phyloP scores from a whole-genome alignment of 2,797 vertebrate species.

The Percopsis omiscomaycus region DNA sequence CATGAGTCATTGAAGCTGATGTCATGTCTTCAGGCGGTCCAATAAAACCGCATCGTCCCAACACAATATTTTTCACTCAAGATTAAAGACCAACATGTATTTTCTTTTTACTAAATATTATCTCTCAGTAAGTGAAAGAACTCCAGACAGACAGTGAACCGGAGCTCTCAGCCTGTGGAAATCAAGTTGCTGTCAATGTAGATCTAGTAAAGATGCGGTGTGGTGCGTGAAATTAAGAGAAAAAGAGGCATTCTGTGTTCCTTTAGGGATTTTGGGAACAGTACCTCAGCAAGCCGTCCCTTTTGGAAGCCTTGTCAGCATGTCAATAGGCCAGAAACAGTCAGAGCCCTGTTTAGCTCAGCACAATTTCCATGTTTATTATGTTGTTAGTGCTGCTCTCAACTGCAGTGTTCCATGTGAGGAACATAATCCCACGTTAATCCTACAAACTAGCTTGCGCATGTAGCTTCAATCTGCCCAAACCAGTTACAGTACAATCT shows the following conservation, averaged over 20 bases:
- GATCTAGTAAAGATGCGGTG: conserved; percentile 7
- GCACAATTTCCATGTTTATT: conserved; percentile 52
- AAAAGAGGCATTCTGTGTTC: conserved; percentile 36
- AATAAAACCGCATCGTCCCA: not conserved
- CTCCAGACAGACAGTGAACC: not conserved
- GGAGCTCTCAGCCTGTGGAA: not conserved
- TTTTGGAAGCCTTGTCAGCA: conserved; percentile 57
- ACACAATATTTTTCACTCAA: not conserved
- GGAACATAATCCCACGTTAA: conserved; percentile 39
- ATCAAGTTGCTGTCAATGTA: conserved; percentile 2
- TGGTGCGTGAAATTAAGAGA: conserved; percentile 1
- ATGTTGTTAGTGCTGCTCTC: conserved; percentile 41
- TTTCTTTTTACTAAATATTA: not conserved
- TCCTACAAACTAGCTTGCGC: conserved; percentile 6
- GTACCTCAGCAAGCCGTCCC: conserved; percentile 36
- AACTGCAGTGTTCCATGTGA: conserved; percentile 24
- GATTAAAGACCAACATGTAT: not conserved
- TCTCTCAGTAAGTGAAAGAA: not conserved
- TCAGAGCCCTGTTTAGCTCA: conserved; percentile 42
- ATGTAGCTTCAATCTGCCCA: conserved; percentile 5
- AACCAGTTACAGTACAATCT: conserved; percentile 6
- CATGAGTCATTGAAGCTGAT: not conserved
- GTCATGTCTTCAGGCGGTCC: not conserved
- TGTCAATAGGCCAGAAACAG: conserved; percentile 50
- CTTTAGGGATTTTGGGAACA: conserved; percentile 16